These are phyloP conservation scores for Agonopterix subpropinquella DNA, from an alignment of 2,888 invertebrate species.

Conservation along the genomic window DNA sequence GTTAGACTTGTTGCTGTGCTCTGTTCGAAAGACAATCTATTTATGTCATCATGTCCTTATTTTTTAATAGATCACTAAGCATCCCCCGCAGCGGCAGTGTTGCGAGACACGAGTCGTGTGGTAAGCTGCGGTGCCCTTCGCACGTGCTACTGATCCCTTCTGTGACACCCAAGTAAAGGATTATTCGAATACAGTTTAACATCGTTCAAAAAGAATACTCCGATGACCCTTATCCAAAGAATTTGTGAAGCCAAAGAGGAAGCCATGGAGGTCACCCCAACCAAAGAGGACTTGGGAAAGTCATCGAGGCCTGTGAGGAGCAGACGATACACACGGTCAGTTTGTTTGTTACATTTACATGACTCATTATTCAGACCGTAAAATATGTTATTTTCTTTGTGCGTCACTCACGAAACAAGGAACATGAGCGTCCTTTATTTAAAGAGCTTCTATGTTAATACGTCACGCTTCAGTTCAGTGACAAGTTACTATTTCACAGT, in stretches of 20 bases:
- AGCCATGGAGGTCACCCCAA: slow-evolving; percentile 48
- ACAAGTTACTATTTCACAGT: too few relatives aligned
- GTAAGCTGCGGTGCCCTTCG: slow-evolving; percentile 55
- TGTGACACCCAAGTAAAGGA: slow-evolving; percentile 1
- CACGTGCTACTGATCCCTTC: slow-evolving; percentile 49
- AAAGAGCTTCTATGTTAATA: slow-evolving; percentile 8
- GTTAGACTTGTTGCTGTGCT: slow-evolving; percentile 45
- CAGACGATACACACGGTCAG: slow-evolving; percentile 83
- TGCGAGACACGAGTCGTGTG: slow-evolving; percentile 61
- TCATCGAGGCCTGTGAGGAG: slow-evolving; percentile 80
- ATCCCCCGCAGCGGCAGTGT: slow-evolving; percentile 68
- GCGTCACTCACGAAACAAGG: slow-evolving; percentile 41
- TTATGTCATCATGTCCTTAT: slow-evolving; percentile 74
- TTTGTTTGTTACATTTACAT: slow-evolving; percentile 46
- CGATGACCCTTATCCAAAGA: slow-evolving; percentile 62
- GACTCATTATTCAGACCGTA: slow-evolving; percentile 60
- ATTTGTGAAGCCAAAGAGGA: slow-evolving; percentile 32
- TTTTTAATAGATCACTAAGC: slow-evolving; percentile 72
- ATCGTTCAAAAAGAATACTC: slow-evolving; percentile 11
- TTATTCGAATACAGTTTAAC: neutral
- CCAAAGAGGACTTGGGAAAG: slow-evolving; percentile 65
- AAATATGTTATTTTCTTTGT: slow-evolving; percentile 55
- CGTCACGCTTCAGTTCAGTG: neutral
- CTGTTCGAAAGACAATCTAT: slow-evolving; percentile 63
- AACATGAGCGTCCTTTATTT: slow-evolving; percentile 29